Evolutionary conservation across 2,113 vertebrate species (phyloP).

Genomic region (Zosterops lateralis): DNA sequence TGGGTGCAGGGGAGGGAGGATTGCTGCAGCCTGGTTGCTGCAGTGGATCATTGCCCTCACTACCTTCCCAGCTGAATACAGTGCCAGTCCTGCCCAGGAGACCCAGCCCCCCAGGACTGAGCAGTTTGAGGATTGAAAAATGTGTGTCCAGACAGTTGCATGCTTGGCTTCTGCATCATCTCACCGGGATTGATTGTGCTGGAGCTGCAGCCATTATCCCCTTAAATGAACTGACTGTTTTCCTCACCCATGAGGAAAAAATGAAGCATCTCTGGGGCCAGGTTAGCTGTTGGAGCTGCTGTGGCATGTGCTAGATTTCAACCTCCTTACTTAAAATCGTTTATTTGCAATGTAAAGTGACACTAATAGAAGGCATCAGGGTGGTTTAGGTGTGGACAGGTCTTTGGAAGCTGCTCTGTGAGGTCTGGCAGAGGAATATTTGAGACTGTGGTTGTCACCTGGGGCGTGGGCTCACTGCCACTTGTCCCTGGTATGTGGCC

Average conservation of each 20-base stretch:
- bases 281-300: neutral
- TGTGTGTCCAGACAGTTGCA: neutral
- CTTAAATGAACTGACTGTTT: neutral
- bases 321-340: neutral
- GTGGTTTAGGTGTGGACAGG: neutral
- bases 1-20: neutral
- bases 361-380: neutral
- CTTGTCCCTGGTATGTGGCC: accelerated
- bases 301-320: neutral
- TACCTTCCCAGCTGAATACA: accelerated
- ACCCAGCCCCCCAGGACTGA: neutral
- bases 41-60: neutral
- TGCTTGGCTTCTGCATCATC: neutral
- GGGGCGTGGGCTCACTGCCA: accelerated
- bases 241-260: neutral
- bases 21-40: neutral
- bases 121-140: neutral
- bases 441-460: neutral
- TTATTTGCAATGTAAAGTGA: neutral
- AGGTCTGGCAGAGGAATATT: neutral
- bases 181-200: neutral
- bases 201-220: neutral
- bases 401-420: neutral
- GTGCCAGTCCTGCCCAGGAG: neutral
- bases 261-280: neutral